phyloP scores from a whole-genome alignment of 2,888 invertebrate genomes.

The Tenthredo scrophulariae region DNA sequence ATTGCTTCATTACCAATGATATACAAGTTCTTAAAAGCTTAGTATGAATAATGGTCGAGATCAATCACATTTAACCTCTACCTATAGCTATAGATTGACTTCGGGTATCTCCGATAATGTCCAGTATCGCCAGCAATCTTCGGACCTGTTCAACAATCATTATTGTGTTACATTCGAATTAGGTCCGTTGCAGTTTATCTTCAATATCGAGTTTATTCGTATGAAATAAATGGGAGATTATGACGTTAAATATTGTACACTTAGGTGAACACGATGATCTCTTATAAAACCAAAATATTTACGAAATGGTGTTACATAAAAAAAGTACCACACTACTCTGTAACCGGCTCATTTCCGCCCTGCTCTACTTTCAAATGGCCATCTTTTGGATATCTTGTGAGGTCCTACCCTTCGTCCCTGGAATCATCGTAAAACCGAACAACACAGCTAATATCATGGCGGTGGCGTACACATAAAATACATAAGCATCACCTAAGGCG shows the following conservation, averaged over 20 bases:
- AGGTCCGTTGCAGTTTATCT: background rate
- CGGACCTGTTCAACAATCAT: background rate
- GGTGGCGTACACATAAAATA: slow-evolving; percentile 65
- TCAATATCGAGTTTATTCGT: background rate
- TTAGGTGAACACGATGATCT: background rate
- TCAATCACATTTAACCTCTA: background rate
- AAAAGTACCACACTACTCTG: background rate
- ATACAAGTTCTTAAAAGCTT: background rate
- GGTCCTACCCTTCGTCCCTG: slow-evolving; percentile 73
- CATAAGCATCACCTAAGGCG: slow-evolving; percentile 67
- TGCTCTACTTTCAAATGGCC: background rate
- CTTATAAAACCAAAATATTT: background rate
- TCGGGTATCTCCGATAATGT: background rate
- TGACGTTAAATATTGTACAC: background rate
- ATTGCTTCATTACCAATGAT: background rate
- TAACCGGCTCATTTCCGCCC: background rate
- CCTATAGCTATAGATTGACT: background rate
- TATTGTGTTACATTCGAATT: background rate
- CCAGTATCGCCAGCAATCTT: background rate
- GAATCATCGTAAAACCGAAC: slow-evolving; percentile 67
- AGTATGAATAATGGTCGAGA: background rate
- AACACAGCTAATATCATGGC: slow-evolving; percentile 62
- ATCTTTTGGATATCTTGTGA: slow-evolving; percentile 67
- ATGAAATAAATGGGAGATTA: background rate
- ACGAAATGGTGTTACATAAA: background rate